A percentile compares a stretch with the other conserved stretches of the same genome.
These are phyloP conservation scores for Tragelaphus buxtoni DNA, from an alignment of 2,113 vertebrate genomes.

Conservation along the genomic window DNA sequence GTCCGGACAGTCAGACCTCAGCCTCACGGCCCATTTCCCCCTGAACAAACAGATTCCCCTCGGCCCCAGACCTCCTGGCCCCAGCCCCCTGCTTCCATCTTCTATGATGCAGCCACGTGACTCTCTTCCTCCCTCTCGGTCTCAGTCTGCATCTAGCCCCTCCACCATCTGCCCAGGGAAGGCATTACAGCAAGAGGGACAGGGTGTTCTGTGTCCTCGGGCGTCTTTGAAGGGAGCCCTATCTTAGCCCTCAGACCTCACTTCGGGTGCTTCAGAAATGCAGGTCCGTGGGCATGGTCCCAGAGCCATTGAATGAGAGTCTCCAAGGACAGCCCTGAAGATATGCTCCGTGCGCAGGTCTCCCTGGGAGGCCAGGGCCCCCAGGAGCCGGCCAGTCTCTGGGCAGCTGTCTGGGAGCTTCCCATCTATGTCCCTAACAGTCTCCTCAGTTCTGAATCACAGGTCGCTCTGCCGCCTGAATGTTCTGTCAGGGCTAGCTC, in stretches of 20 bases:
- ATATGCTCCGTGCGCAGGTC: neutral
- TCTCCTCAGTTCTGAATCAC: neutral
- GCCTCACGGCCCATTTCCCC: neutral
- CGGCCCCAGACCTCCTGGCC: rapidly evolving
- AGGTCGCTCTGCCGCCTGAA: neutral
- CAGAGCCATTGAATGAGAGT: neutral
- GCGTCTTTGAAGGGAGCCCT: neutral
- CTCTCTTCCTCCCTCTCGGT: neutral
- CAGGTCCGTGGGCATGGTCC: neutral
- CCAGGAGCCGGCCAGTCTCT: neutral
- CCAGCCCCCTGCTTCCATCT: neutral
- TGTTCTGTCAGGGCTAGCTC: neutral
- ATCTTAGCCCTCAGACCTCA: neutral
- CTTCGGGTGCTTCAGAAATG: neutral
- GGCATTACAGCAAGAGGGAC: neutral
- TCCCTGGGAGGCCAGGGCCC: neutral
- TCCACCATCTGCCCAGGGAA: rapidly evolving
- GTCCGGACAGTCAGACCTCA: rapidly evolving
- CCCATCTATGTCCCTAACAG: neutral
- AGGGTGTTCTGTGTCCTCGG: neutral
- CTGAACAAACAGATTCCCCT: rapidly evolving
- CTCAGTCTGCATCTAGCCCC: neutral
- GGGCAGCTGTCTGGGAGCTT: neutral
- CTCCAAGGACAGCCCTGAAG: neutral
- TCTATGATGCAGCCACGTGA: rapidly evolving